These are phyloP conservation scores for Lemur catta DNA, from an alignment of 2,797 vertebrate genomes.

Conservation along the genomic window DNA sequence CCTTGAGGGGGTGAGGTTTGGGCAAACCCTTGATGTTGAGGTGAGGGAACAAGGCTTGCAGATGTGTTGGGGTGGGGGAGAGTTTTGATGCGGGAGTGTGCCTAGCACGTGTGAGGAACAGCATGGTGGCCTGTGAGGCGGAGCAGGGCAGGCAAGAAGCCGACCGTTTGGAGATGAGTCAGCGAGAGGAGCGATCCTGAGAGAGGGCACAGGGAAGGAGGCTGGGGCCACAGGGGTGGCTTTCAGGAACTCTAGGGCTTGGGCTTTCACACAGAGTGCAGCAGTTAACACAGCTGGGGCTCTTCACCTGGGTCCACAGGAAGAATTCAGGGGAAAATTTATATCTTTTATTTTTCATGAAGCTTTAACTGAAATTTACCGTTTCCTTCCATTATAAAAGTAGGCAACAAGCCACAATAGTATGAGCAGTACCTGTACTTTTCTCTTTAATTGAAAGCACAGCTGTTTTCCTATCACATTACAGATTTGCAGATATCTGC, in stretches of 20 bases:
- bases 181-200: not conserved
- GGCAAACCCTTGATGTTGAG: not conserved
- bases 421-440: not conserved
- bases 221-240: fast-evolving
- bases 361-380: not conserved
- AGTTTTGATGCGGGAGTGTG: not conserved
- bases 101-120: not conserved
- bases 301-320: not conserved
- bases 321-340: not conserved
- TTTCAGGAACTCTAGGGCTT: not conserved
- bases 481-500: not conserved
- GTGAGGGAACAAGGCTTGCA: not conserved
- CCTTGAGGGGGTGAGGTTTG: not conserved
- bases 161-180: not conserved
- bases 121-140: not conserved
- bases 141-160: not conserved
- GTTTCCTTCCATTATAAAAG: not conserved
- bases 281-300: not conserved
- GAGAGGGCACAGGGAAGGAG: not conserved
- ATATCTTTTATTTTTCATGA: not conserved
- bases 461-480: not conserved
- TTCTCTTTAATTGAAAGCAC: not conserved
- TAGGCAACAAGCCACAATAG: not conserved
- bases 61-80: not conserved
- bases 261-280: not conserved